Percentiles rank a stretch among this genome's conserved stretches.
Evolutionary conservation across 2,113 vertebrate species (phyloP).

Genomic region (Tachuris rubrigastra): DNA sequence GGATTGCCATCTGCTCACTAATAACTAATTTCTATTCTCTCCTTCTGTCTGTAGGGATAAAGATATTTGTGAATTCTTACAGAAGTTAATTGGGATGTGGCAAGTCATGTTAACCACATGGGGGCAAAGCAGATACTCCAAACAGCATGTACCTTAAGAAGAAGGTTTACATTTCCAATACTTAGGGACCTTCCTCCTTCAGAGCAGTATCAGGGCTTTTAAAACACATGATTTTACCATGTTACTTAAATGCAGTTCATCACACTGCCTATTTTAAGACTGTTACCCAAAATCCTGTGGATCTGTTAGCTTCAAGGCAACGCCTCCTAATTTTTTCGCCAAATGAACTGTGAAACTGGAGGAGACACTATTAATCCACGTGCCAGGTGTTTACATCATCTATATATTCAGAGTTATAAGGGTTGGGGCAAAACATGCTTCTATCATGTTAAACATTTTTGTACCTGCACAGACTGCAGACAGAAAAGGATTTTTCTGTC

Average conservation of each 20-base stretch:
- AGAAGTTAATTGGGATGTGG: conserved; percentile 85
- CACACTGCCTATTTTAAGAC: not conserved
- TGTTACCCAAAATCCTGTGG: not conserved
- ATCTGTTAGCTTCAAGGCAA: not conserved
- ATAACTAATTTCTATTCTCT: not conserved
- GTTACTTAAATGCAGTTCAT: not conserved
- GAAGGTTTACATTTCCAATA: conserved; percentile 80
- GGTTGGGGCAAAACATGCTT: not conserved
- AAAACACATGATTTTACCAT: not conserved
- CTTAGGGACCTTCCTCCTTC: conserved; percentile 28
- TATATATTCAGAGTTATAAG: not conserved
- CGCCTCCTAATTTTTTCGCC: not conserved
- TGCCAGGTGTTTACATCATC: not conserved
- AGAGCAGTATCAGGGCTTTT: not conserved
- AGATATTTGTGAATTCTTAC: conserved; percentile 89
- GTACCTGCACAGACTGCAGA: not conserved
- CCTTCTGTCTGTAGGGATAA: conserved; percentile 58
- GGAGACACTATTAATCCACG: not conserved
- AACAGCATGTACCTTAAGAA: conserved; percentile 79
- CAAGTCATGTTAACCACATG: not conserved
- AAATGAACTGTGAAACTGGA: not conserved
- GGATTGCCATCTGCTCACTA: not conserved
- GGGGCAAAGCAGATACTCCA: conserved; percentile 85
- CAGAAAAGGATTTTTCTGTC: not conserved
- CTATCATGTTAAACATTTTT: not conserved